A percentile compares a stretch with the other conserved stretches of the same genome.
Evolutionary conservation across 1,140 invertebrate species (phyloP).

Genomic region (Sipha flava): DNA sequence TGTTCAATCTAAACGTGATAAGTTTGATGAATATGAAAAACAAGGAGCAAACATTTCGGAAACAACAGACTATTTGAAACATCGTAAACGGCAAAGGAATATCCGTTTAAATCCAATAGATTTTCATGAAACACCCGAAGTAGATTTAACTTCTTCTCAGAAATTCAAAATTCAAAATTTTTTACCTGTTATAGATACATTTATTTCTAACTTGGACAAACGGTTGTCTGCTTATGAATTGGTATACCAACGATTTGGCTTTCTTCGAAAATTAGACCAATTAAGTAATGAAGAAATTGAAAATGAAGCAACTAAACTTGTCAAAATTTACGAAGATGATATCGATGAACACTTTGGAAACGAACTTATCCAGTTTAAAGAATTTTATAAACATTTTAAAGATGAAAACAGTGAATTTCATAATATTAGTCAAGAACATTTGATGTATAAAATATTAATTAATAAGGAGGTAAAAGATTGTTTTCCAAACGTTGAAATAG

Average conservation of each 20-base stretch:
- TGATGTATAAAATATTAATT: not conserved
- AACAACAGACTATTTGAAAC: not conserved
- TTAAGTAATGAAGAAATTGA: not conserved
- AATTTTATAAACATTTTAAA: not conserved
- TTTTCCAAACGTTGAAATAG: too few species aligned
- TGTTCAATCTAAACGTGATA: not conserved
- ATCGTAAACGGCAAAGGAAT: not conserved
- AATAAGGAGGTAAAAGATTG: too few species aligned
- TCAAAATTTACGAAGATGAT: not conserved
- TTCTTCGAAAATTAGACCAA: not conserved
- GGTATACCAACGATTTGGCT: not conserved
- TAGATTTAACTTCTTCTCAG: not conserved
- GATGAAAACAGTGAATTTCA: not conserved
- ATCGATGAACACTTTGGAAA: not conserved
- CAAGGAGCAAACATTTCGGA: not conserved
- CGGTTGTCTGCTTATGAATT: not conserved
- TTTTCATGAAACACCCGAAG: not conserved
- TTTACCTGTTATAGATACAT: not conserved
- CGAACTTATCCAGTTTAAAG: not conserved
- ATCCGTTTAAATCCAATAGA: not conserved
- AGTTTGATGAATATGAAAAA: not conserved
- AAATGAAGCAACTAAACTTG: not conserved
- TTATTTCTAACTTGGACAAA: not conserved
- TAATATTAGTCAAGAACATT: not conserved
- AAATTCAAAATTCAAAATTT: constrained; percentile 10